Conservation (phyloP, 2,797 vertebrate genomes). For the Pangasius sanitwongsei region DNA sequence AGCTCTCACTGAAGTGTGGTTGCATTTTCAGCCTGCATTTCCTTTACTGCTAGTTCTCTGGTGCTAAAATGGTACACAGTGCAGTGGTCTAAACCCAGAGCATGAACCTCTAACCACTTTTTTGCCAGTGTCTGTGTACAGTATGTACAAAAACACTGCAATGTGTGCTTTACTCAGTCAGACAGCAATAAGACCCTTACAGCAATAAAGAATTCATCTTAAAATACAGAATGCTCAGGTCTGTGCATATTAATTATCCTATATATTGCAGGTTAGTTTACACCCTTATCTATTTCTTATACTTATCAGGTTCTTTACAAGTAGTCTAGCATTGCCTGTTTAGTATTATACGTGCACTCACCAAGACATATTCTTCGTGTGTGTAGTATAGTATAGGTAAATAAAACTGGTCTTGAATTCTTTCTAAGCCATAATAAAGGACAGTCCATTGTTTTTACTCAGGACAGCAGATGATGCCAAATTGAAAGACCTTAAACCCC, state of each 20-base stretch:
- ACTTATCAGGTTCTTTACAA: neutral
- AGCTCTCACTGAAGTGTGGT: neutral
- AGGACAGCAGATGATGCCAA: neutral
- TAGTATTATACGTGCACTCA: neutral
- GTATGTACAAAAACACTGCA: neutral
- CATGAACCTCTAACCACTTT: slow-evolving; percentile 2
- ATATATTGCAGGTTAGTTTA: slow-evolving; percentile 11
- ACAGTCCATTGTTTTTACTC: neutral
- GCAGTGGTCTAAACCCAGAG: slow-evolving; percentile 22
- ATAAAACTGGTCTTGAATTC: neutral
- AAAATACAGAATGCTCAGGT: neutral
- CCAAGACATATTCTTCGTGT: neutral
- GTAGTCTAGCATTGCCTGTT: neutral
- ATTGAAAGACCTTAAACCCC: neutral
- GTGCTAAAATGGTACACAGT: slow-evolving; percentile 22
- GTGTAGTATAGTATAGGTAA: neutral
- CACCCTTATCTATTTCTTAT: neutral
- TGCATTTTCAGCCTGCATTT: slow-evolving; percentile 23
- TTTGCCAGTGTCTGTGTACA: neutral
- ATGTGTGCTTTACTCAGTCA: neutral
- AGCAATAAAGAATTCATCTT: neutral
- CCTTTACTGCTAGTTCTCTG: slow-evolving; percentile 27
- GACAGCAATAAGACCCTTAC: neutral
- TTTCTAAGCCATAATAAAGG: neutral
- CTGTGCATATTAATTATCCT: neutral